Base-by-base conservation (phyloP, 2,113 vertebrate genomes). In the Cygnus buccinator region DNA sequence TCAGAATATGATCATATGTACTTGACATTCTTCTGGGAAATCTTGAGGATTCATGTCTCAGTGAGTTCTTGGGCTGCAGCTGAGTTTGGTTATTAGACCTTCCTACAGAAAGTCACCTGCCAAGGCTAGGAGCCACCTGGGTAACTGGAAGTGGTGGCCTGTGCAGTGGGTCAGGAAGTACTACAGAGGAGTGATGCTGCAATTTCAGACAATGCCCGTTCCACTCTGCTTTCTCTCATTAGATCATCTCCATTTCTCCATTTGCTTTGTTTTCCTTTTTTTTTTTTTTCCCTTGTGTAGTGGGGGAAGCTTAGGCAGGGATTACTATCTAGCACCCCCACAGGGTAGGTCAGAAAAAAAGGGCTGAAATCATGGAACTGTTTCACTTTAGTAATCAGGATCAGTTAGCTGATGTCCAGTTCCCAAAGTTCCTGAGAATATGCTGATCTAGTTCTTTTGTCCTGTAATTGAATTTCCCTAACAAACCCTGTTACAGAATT, bases 281-380 rank as follows among this genome's bases (percentile, higher is more conserved):
- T n/a, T 11, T 41, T 23, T 67, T 28, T 26, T 20, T 11, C 3
- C 2, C 5, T 5, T 6, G 1, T 78, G 6, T 75, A 10, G 48
- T 78, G 23, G 13, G 3, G 5, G 3, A 11, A 55, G 6, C 7
- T 57, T 67, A 21, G 68, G 39, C 63, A 25, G 0, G 5, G 1
- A 5, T 82, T 6, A 41, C 23, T 16, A 89, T 75, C 22, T 84
- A 57, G 31, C 35, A 75, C 9, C 13, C 76, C 13, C 29, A 66
- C 5, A 57, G 39, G 48, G 9, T 68, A 74, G 21, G n/a, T 29
- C n/a, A 71, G 18, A 58, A 78, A 71, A 87, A 88, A 82, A 67
- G 3, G 43, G 67, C 10, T 55, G 44, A 81, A 91, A 63, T 15
- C 0, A n/a, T 66, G 10, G 39, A 55, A 28, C 59, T 15, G 5